Conservation (phyloP, 2,888 invertebrate species). For the Caenorhabditis becei region DNA sequence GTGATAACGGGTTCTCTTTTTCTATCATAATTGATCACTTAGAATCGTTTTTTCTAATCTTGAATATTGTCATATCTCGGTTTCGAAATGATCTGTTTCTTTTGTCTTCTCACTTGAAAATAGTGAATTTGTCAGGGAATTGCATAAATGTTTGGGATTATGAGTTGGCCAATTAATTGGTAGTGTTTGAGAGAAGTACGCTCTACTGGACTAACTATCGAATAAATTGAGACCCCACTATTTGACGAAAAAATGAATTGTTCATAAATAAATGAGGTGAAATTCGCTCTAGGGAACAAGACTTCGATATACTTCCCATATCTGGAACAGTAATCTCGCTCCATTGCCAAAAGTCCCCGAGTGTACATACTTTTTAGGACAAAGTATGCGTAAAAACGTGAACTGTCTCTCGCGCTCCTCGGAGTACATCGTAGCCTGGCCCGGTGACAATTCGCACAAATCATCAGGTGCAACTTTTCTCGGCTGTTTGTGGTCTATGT, state of each 20-base stretch:
- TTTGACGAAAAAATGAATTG: no score
- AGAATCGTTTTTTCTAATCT: background rate
- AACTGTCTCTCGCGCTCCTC: slow-evolving; percentile 9
- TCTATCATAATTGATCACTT: background rate
- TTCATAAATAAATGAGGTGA: no score
- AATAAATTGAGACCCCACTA: no score
- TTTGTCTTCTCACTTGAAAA: background rate
- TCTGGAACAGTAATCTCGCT: no score
- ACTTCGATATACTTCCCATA: no score
- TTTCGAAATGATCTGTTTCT: slow-evolving; percentile 18
- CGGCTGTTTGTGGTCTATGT: slow-evolving; percentile 15
- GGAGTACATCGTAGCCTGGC: slow-evolving; percentile 19
- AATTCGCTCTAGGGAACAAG: no score
- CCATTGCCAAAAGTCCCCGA: no score
- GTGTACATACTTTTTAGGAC: no score
- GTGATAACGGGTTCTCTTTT: slow-evolving; percentile 19
- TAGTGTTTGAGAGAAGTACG: no score
- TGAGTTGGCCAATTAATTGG: no score
- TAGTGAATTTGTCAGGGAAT: slow-evolving; percentile 5
- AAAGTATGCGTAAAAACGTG: background rate
- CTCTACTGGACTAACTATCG: no score
- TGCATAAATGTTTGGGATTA: slow-evolving; percentile 18
- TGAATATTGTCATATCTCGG: slow-evolving; percentile 42
- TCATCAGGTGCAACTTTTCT: background rate
- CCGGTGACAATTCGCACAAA: slow-evolving; percentile 7